These are phyloP conservation scores for Agrochola macilenta DNA, from an alignment of 2,888 invertebrate species.

Conservation along the genomic window DNA sequence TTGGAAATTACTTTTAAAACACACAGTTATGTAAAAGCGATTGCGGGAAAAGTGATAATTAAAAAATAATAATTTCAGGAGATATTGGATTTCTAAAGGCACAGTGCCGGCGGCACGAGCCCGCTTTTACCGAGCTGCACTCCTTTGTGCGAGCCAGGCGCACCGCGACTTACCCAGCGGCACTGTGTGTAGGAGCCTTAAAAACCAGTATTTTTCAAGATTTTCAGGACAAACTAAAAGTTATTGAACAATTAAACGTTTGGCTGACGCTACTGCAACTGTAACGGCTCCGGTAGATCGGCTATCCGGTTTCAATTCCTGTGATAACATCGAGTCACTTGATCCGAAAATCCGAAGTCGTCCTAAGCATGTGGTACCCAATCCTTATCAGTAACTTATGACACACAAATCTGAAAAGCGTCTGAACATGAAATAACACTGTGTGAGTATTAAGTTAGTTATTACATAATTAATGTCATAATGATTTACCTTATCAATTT, in stretches of 20 bases:
- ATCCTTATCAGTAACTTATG: slow-evolving; percentile 53
- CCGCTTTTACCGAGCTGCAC: too few relatives aligned
- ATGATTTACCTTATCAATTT: slow-evolving; percentile 83
- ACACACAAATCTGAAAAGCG: slow-evolving; percentile 59
- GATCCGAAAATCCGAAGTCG: slow-evolving; percentile 56
- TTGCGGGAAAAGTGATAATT: slow-evolving; percentile 1
- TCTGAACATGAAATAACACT: slow-evolving; percentile 52
- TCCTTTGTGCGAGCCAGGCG: too few relatives aligned
- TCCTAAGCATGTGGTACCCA: slow-evolving; percentile 50
- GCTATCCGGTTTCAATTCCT: slow-evolving; percentile 47
- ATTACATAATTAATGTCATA: slow-evolving; percentile 71
- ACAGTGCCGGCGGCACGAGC: too few relatives aligned
- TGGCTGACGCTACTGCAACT: slow-evolving; percentile 7
- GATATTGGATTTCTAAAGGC: background rate
- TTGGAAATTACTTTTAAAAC: slow-evolving; percentile 18
- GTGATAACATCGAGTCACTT: slow-evolving; percentile 30
- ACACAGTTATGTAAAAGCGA: background rate
- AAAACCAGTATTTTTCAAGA: background rate
- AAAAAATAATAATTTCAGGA: background rate
- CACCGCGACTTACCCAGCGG: too few relatives aligned
- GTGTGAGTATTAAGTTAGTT: slow-evolving; percentile 61
- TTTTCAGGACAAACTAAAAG: background rate
- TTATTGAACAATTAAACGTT: background rate
- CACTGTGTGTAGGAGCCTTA: too few relatives aligned
- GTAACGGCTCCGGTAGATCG: background rate